Evolutionary conservation across 2,113 vertebrate genomes (phyloP), one percentile per base, ranked within the genome.

Genomic region (Scortum barcoo): DNA sequence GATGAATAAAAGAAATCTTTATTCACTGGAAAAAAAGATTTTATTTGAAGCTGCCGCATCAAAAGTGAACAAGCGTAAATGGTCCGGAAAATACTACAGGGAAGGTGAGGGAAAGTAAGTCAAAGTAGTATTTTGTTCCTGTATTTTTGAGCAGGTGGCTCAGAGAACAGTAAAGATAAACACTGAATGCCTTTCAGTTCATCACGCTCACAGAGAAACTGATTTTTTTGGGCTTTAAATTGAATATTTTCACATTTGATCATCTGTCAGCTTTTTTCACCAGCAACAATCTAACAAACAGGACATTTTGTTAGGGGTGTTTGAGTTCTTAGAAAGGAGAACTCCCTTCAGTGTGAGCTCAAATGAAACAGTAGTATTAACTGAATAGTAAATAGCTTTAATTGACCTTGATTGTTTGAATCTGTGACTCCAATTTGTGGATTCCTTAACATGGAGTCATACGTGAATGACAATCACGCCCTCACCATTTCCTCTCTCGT

Each of bases 361-460:
- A 11, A 24, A 14, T 2, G 20, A 7, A 16, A 44, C 13, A 13
- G 26, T 4, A 38, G 1, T 30, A 56, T 14, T 20, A 12, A 48
- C 3, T 33, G 22, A 51, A 30, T 3, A 44, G 3, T 0, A 17
- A 75, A 53, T 28, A 11, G 14, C 22, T 75, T 38, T 44, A 56
- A 65, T 88, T 46, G 26, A 22, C 67, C 19, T 33, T 26, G 1
- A 3, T 36, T 36, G 33, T 36, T 69, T 16, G 5, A 63, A 30
- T 54, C 11, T 33, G 20, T 53, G 42, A 26, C 8, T 50, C 0
- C 5, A 70, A 36, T 2, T 38, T 56, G 13, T 17, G n/a, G 62
- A 87, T 87, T 83, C 80, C 80, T 77, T n/a, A 86, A 28, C 58
- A 44, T 30, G 74, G 20, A 73, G 72, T 80, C 62, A 84, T 17